These are phyloP conservation scores for Agonopterix alstromeriana DNA, from an alignment of 2,888 invertebrate genomes.

Conservation along the genomic window DNA sequence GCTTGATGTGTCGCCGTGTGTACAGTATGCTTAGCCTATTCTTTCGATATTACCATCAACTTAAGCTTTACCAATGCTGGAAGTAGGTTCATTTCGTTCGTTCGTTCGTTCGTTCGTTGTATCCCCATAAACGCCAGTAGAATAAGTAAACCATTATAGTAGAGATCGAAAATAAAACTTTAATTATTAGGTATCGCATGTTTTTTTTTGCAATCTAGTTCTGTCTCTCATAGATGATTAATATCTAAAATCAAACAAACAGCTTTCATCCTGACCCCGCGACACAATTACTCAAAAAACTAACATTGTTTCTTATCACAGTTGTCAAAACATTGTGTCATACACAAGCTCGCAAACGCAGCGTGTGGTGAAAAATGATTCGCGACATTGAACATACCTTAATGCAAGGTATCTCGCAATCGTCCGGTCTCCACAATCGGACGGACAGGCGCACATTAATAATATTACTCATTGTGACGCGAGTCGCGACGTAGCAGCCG, in stretches of 20 bases:
- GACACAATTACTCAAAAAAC: constrained; percentile 37
- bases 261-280: constrained; percentile 16
- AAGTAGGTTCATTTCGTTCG: no score
- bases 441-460: constrained; percentile 67
- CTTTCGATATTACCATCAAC: no score
- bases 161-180: no score
- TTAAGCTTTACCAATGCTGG: no score
- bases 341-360: constrained; percentile 20
- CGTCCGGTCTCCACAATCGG: constrained; percentile 34
- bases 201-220: no score
- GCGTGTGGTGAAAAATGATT: constrained; percentile 54
- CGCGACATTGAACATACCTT: constrained; percentile 57
- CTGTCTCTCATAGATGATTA: constrained; percentile 8
- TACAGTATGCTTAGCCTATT: no score
- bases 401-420: constrained; percentile 56
- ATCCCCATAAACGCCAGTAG: no score
- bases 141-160: no score
- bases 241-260: constrained; percentile 16
- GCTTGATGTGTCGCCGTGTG: no score
- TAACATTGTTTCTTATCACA: constrained; percentile 46
- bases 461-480: constrained; percentile 62
- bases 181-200: no score
- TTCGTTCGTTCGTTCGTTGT: no score
- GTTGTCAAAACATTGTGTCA: constrained; percentile 52
- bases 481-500: constrained; percentile 32